These are phyloP conservation scores for Parasteatoda lunata DNA, from an alignment of 2,888 invertebrate genomes.

Conservation along the genomic window DNA sequence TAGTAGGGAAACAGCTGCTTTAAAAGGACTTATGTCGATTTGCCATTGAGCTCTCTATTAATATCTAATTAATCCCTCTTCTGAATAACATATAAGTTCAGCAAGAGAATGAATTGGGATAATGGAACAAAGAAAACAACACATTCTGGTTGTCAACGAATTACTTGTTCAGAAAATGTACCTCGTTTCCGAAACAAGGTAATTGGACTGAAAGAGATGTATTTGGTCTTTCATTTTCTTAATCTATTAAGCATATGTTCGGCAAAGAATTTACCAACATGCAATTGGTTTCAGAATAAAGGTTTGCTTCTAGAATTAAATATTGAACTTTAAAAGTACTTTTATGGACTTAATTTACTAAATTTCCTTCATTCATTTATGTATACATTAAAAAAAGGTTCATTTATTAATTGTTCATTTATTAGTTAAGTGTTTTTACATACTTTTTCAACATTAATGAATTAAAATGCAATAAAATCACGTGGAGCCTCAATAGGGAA, in stretches of 20 bases:
- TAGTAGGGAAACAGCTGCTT: slow-evolving; percentile 24
- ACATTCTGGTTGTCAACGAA: background rate
- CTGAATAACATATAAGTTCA: background rate
- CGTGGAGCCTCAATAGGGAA: slow-evolving; percentile 6
- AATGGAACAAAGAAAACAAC: background rate
- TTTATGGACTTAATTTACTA: background rate
- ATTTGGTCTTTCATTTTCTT: background rate
- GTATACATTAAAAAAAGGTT: too few species aligned
- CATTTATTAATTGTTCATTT: too few species aligned
- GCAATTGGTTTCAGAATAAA: background rate
- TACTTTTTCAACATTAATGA: too few species aligned
- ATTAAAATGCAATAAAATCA: slow-evolving; percentile 33
- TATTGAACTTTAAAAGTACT: background rate
- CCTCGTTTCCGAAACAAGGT: background rate
- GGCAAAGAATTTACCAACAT: background rate
- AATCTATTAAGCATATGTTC: background rate
- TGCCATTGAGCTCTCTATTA: slow-evolving; percentile 36
- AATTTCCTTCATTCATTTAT: too few species aligned
- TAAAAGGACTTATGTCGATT: slow-evolving; percentile 14
- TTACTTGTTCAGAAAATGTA: background rate
- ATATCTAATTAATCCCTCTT: slow-evolving; percentile 47
- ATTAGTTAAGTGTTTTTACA: too few species aligned
- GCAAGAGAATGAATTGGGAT: background rate
- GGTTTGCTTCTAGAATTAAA: background rate
- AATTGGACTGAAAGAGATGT: background rate